Evolutionary conservation across 2,888 invertebrate genomes (phyloP).

Genomic region (Leucania comma): DNA sequence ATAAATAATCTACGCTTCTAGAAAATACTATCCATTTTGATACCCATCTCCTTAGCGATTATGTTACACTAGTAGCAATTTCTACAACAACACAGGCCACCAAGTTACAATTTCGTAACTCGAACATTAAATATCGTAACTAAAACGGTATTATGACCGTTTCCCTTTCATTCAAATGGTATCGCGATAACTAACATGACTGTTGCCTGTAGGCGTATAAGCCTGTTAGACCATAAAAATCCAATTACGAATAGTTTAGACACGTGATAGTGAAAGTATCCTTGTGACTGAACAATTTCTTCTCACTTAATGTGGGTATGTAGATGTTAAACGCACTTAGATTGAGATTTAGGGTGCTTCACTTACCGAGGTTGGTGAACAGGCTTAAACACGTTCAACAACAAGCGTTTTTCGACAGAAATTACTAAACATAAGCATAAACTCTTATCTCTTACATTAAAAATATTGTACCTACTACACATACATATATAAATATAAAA

Average conservation of each 20-base stretch:
- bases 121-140: constrained; percentile 10
- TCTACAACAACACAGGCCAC: neutral
- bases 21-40: neutral
- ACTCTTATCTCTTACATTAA: too few relatives aligned
- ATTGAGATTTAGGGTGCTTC: neutral
- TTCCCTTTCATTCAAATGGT: constrained; percentile 49
- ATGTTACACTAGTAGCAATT: too few relatives aligned
- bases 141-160: constrained; percentile 1
- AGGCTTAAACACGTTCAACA: too few relatives aligned
- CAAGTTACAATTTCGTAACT: neutral
- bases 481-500: too few relatives aligned
- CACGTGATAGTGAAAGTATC: constrained; percentile 47
- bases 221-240: constrained; percentile 42
- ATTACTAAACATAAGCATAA: too few relatives aligned
- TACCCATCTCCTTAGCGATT: too few relatives aligned
- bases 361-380: neutral
- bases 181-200: constrained; percentile 22
- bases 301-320: constrained; percentile 8
- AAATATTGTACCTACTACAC: too few relatives aligned
- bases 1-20: too few relatives aligned
- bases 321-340: neutral
- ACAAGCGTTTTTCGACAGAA: too few relatives aligned
- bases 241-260: constrained; percentile 44
- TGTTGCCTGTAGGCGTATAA: constrained; percentile 40
- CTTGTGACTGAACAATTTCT: constrained; percentile 19